phyloP scores from a whole-genome alignment of 2,888 invertebrate genomes.

The Plagodis pulveraria region DNA sequence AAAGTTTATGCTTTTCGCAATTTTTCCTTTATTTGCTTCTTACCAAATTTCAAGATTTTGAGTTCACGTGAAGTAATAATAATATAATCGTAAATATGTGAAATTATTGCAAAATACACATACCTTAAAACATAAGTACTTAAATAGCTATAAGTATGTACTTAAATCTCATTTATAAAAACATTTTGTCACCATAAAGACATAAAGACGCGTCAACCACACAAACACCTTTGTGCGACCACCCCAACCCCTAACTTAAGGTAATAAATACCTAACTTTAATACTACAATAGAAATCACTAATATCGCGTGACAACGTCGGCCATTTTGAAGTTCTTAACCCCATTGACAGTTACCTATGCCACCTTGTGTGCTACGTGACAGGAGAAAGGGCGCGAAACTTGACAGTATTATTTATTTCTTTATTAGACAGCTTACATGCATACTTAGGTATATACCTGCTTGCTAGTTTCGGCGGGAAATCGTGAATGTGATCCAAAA shows the following conservation, averaged over 20 bases:
- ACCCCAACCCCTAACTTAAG: slow-evolving; percentile 12
- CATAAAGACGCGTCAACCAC: background rate
- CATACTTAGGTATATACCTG: too few species aligned
- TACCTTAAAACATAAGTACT: too few species aligned
- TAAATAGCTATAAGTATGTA: too few species aligned
- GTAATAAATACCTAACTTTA: slow-evolving; percentile 29
- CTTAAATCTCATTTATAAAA: too few species aligned
- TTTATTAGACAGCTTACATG: background rate
- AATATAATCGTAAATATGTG: too few species aligned
- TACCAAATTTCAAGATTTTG: too few species aligned
- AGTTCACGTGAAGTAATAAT: too few species aligned
- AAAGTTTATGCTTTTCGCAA: too few species aligned
- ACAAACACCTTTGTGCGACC: slow-evolving; percentile 11
- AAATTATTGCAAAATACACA: too few species aligned
- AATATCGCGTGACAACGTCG: slow-evolving; percentile 57
- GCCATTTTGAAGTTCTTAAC: slow-evolving; percentile 69
- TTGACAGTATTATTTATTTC: slow-evolving; percentile 8
- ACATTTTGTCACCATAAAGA: background rate
- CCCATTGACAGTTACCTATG: slow-evolving; percentile 50
- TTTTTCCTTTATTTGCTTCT: too few species aligned
- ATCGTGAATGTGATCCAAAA: too few species aligned
- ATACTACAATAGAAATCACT: slow-evolving; percentile 52
- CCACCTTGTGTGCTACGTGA: slow-evolving; percentile 43
- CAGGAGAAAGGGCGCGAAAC: slow-evolving; percentile 57
- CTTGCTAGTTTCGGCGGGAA: too few species aligned